Evolutionary conservation across 2,797 vertebrate species (phyloP), one percentile per base, ranked within the genome.

Genomic region (Atherinosoma microstoma): DNA sequence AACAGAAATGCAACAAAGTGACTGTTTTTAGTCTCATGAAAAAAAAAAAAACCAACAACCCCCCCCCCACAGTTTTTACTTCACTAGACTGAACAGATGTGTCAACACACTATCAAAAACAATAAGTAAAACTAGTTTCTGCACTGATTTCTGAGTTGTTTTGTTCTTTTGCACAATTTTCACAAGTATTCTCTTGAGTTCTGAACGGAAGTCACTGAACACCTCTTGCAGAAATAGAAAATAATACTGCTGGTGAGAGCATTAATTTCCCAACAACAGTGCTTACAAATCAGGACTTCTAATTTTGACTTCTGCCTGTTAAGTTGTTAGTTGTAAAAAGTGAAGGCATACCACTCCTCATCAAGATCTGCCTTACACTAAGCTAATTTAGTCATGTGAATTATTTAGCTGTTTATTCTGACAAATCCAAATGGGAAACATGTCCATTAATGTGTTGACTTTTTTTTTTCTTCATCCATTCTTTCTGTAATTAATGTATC

Each of bases 1-100:
- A 58, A 24, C 11, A 64, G 42, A 69, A 64, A 58, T 20, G 8
- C 38, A 53, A 24, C 6, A 63, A 64, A 71, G 34, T n/a, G 22
- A 68, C 13, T 53, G 10, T 58, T 62, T 64, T 70, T 24, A 27
- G 29, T 27, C 8, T 47, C 8, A 6, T 20, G 24, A 24, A 29
- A 42, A 62, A 40, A 4, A 40, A 40, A 7, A 1, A 42, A 16
- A 42, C 3, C 11, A n/a, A 60, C n/a, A 27, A 27, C 24, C 24
- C 24, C 24, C 24, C 24, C 24, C 24, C 24, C 24, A 22, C 4
- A 36, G 75, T 29, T 64, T 58, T 54, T 29, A 64, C 16, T 65
- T 51, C n/a, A 62, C 20, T 40, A 29, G 30, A 53, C 20, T 6
- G 11, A 5, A 30, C 40, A 69, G 35, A 69, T 22, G 27, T 27